phyloP scores from a whole-genome alignment of 2,888 invertebrate species.

The Dasypogon diadema region DNA sequence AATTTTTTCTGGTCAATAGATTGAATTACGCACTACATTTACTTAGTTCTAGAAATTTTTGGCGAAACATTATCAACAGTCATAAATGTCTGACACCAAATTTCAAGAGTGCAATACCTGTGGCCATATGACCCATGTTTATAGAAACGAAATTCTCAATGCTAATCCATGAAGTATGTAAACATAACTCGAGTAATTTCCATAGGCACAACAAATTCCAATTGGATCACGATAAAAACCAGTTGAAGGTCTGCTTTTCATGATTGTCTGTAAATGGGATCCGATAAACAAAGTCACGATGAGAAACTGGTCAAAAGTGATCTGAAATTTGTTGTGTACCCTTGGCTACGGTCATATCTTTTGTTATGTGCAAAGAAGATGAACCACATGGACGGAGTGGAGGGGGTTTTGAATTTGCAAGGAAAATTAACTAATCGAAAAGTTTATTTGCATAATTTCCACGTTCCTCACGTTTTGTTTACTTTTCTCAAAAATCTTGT shows the following conservation, averaged over 20 bases:
- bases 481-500: constrained; percentile 25
- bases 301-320: background rate
- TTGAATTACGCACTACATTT: no score
- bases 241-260: background rate
- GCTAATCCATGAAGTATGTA: no score
- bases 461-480: constrained; percentile 46
- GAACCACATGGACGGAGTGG: background rate
- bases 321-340: background rate
- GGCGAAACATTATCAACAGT: no score
- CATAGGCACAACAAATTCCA: background rate
- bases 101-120: no score
- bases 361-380: no score
- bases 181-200: no score
- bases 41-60: no score
- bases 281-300: background rate
- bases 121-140: no score
- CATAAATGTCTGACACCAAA: no score
- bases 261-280: background rate
- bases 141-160: no score
- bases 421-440: background rate
- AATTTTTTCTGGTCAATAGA: no score
- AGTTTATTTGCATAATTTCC: constrained; percentile 28
- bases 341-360: no score
- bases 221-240: background rate
- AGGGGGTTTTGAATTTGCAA: background rate